These are phyloP conservation scores for Uromys caudimaculatus DNA, from an alignment of 2,797 vertebrate species.

Conservation along the genomic window DNA sequence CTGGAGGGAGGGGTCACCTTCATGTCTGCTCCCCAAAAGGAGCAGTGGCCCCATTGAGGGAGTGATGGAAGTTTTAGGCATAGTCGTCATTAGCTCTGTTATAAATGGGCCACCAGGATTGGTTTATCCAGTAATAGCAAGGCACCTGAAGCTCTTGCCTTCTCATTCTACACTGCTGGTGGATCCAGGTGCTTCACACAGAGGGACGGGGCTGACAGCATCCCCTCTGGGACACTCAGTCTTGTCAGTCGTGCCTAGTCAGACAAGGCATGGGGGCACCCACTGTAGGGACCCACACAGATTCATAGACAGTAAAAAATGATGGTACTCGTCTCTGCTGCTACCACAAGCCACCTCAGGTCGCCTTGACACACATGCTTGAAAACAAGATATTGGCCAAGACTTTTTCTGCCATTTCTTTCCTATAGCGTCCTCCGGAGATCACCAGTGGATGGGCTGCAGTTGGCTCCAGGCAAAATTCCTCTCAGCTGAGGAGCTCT, in stretches of 20 bases:
- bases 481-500: background rate
- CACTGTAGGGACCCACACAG: background rate
- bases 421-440: too few species aligned
- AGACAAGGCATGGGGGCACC: background rate
- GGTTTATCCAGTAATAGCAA: background rate
- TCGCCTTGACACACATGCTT: background rate
- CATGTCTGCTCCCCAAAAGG: background rate
- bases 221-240: background rate
- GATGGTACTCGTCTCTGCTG: background rate
- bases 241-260: background rate
- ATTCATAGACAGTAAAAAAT: background rate
- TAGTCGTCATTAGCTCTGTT: too few species aligned
- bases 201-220: background rate
- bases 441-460: background rate
- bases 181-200: background rate
- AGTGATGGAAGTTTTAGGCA: background rate
- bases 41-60: background rate
- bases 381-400: background rate
- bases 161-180: background rate
- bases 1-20: background rate
- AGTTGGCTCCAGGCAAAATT: background rate
- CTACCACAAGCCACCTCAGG: background rate
- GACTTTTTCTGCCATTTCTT: background rate
- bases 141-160: background rate
- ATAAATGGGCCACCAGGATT: too few species aligned